Conservation (phyloP, 1,140 invertebrate genomes). For the Orchestia grillus region DNA sequence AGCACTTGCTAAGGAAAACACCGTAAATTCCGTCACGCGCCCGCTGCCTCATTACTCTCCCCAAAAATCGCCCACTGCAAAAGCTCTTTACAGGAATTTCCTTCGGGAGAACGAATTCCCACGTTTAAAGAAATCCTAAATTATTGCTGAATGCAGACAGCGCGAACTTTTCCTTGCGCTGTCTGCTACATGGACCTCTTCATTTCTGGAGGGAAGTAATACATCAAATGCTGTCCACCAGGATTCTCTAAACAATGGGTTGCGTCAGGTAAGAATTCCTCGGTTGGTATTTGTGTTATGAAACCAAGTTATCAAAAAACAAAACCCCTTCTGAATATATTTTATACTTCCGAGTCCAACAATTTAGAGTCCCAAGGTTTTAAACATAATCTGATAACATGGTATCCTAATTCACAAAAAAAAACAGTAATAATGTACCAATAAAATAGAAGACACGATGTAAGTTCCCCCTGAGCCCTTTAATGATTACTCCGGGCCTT, state of each 20-base stretch:
- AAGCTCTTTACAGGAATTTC: slow-evolving; percentile 54
- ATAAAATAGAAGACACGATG: not conserved
- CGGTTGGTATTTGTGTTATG: too few relatives aligned
- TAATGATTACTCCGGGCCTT: not conserved
- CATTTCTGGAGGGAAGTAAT: not conserved
- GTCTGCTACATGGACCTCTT: slow-evolving; percentile 4
- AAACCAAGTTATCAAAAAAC: too few relatives aligned
- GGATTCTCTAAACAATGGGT: not conserved
- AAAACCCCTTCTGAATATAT: too few relatives aligned
- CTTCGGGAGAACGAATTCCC: slow-evolving; percentile 36
- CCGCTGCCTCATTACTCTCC: slow-evolving; percentile 49
- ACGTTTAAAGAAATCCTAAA: slow-evolving; percentile 36
- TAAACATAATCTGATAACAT: too few relatives aligned
- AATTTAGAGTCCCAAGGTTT: too few relatives aligned
- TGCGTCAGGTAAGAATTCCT: too few relatives aligned
- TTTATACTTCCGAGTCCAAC: too few relatives aligned
- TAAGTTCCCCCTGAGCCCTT: not conserved
- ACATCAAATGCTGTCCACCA: not conserved
- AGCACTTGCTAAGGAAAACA: slow-evolving; percentile 52
- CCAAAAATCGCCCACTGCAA: slow-evolving; percentile 50
- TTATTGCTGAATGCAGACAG: slow-evolving; percentile 24
- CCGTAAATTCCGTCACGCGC: slow-evolving; percentile 51
- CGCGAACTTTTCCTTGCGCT: not conserved
- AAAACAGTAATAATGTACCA: too few relatives aligned
- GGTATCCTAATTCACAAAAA: too few relatives aligned